A percentile compares a stretch with the other conserved stretches of the same genome.
Evolutionary conservation across 2,113 vertebrate genomes (phyloP).

Genomic region (Felis catus): F.catus_Fca126_mat1.0 CM031412.1:99938501-99939000

Average conservation of each 20-base stretch:
- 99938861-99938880: background rate
- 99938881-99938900: background rate
- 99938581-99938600: background rate
- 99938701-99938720: background rate
- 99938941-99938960: background rate
- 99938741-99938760: background rate
- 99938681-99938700: background rate
- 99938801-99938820: background rate
- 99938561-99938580: background rate
- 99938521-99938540: background rate
- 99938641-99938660: background rate
- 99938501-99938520: background rate
- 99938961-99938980: background rate
- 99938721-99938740: background rate
- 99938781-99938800: background rate
- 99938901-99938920: background rate
- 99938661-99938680: background rate
- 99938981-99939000: background rate
- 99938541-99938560: background rate
- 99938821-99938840: background rate
- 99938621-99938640: background rate
- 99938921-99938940: background rate
- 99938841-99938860: background rate
- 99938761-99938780: background rate
- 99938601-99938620: background rate